Percentiles rank a stretch among this genome's conserved stretches.
Conservation (phyloP, 2,113 vertebrate species). For the Oreochromis aureus region DNA sequence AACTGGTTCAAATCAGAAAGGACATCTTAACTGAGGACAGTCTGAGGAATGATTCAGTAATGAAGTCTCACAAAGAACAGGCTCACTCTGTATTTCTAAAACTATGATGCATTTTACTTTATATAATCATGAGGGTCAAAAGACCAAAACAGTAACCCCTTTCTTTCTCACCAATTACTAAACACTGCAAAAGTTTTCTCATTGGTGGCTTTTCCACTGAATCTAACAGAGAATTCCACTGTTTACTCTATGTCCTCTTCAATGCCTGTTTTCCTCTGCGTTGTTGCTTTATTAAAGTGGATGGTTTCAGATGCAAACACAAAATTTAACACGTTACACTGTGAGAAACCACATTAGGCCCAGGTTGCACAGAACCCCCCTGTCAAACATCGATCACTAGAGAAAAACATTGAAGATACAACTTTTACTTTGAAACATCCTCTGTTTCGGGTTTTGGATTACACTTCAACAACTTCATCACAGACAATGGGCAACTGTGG, state of each 20-base stretch:
- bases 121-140: background rate
- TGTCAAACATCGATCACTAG: rapidly evolving
- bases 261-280: background rate
- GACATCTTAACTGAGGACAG: background rate
- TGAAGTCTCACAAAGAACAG: background rate
- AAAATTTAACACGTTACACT: background rate
- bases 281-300: background rate
- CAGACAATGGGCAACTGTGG: background rate
- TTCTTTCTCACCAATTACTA: background rate
- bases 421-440: background rate
- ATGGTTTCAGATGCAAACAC: background rate
- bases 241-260: background rate
- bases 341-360: background rate
- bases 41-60: background rate
- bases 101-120: background rate
- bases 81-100: background rate
- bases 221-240: background rate
- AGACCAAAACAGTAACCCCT: background rate
- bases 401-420: background rate
- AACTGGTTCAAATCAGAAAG: background rate
- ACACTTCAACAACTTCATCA: background rate
- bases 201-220: background rate
- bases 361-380: background rate
- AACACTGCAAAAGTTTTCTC: background rate
- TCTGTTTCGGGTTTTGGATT: background rate